Conservation (phyloP, 2,797 vertebrate species). For the Falco rusticolus region DNA sequence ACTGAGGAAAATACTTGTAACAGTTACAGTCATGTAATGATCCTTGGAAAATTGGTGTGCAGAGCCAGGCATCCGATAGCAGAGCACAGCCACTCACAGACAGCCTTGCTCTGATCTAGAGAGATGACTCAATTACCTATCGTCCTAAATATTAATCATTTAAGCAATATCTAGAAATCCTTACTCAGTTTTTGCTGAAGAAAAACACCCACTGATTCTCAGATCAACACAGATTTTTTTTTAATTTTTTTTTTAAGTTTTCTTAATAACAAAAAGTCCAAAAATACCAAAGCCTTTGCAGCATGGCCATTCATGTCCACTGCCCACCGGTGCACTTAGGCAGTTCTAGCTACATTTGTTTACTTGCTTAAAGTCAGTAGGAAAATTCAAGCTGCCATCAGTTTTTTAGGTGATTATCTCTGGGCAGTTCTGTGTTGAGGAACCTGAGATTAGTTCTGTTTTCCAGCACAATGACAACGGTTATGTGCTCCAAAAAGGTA, state of each 20-base stretch:
- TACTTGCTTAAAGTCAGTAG: background rate
- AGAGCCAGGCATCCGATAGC: background rate
- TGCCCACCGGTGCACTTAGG: background rate
- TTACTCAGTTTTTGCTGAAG: background rate
- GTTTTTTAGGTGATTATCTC: background rate
- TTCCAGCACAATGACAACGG: background rate
- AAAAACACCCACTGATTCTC: background rate
- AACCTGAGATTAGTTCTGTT: background rate
- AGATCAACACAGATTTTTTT: background rate
- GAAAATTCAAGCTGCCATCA: background rate
- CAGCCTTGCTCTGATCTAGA: background rate
- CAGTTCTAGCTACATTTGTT: background rate
- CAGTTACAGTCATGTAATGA: background rate
- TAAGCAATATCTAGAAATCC: background rate
- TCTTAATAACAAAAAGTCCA: background rate
- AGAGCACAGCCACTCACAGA: fast-evolving
- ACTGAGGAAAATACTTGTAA: background rate
- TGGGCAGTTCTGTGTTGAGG: background rate
- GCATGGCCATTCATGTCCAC: background rate
- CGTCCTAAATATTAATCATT: background rate
- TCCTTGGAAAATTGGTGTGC: background rate
- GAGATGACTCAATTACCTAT: background rate
- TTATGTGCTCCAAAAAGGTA: background rate
- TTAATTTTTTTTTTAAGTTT: background rate
- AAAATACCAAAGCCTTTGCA: background rate